Evolutionary conservation across 2,888 invertebrate species (phyloP).

Genomic region (Volucella inflata): DNA sequence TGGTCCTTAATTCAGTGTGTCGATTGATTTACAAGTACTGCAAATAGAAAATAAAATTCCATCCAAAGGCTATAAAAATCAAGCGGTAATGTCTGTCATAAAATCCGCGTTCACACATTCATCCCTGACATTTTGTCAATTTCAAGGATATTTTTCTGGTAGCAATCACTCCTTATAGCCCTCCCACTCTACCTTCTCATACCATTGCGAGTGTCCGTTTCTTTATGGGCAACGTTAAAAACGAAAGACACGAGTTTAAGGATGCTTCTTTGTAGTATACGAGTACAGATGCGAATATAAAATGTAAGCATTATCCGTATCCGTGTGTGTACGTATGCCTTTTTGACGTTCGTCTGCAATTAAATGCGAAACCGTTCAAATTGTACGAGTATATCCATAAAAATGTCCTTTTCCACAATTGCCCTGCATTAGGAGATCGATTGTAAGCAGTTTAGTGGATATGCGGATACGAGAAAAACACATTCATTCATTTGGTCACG

Average conservation of each 20-base stretch:
- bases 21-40: constrained; percentile 72
- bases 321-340: constrained; percentile 6
- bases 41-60: constrained; percentile 65
- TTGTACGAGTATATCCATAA: constrained; percentile 63
- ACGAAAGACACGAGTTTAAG: constrained; percentile 30
- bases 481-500: constrained; percentile 61
- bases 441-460: constrained; percentile 45
- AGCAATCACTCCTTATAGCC: constrained; percentile 12
- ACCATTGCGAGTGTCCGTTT: constrained; percentile 31
- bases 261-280: constrained; percentile 27
- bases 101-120: constrained; percentile 49
- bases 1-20: constrained; percentile 38
- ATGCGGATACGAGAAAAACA: background rate
- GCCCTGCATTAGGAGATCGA: constrained; percentile 59
- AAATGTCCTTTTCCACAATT: constrained; percentile 69
- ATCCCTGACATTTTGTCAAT: constrained; percentile 64
- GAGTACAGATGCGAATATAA: background rate
- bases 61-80: constrained; percentile 65
- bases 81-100: constrained; percentile 69
- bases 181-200: constrained; percentile 44
- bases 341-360: constrained; percentile 58
- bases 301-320: background rate
- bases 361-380: constrained; percentile 69
- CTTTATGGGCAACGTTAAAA: constrained; percentile 40
- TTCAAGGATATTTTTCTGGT: constrained; percentile 58